A percentile compares a stretch with the other conserved stretches of the same genome.
Conservation (phyloP, 2,113 vertebrate species). For the Delphinapterus leucas region DNA sequence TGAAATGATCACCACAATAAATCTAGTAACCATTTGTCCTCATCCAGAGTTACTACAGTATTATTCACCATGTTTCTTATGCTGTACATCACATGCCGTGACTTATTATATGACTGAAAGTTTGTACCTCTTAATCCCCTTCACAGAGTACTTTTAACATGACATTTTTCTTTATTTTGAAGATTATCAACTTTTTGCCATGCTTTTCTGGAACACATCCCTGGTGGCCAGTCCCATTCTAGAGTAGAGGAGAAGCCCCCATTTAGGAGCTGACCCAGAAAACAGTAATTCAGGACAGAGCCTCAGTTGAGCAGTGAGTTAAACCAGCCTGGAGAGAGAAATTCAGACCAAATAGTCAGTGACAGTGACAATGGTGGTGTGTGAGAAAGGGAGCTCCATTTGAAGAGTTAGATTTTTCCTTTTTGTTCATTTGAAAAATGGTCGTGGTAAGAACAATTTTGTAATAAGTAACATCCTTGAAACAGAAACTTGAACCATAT, state of each 20-base stretch:
- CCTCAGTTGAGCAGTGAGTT: not conserved
- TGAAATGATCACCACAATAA: not conserved
- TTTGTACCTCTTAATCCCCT: not conserved
- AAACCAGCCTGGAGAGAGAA: not conserved
- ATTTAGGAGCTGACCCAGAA: conserved; percentile 42
- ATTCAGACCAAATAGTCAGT: not conserved
- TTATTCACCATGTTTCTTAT: not conserved
- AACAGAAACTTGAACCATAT: not conserved
- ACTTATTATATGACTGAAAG: not conserved
- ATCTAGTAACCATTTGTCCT: not conserved
- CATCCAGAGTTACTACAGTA: not conserved
- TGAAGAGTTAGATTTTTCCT: not conserved
- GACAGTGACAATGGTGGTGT: not conserved
- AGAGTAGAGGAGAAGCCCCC: not conserved
- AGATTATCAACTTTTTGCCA: not conserved
- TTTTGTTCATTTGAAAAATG: not conserved
- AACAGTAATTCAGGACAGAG: conserved; percentile 10
- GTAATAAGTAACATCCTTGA: not conserved
- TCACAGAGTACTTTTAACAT: not conserved
- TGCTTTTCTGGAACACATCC: conserved; percentile 48
- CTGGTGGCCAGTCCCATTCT: conserved; percentile 35
- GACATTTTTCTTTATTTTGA: conserved; percentile 13
- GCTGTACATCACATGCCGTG: not conserved
- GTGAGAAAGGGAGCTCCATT: not conserved
- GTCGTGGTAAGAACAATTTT: not conserved